Percentiles rank a stretch among this genome's conserved stretches.
Evolutionary conservation across 2,797 vertebrate species (phyloP).

Genomic region (Acanthurus tractus): DNA sequence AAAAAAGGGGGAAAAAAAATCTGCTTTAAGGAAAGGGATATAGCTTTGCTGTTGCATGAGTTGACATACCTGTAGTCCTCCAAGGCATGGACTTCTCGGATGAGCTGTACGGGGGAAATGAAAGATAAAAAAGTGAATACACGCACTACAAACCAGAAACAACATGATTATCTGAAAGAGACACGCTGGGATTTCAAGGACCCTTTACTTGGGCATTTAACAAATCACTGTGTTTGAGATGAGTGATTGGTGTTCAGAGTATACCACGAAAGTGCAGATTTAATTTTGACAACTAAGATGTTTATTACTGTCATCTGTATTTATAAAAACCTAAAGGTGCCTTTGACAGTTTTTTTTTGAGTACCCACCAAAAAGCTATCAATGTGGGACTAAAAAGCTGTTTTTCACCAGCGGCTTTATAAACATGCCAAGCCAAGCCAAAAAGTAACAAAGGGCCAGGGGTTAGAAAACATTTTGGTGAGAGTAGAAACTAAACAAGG

Average conservation of each 20-base stretch:
- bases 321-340: constrained; percentile 41
- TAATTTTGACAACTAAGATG: constrained; percentile 38
- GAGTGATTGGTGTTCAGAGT: constrained; percentile 13
- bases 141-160: constrained; percentile 14
- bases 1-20: constrained; percentile 2
- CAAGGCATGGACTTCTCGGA: constrained; percentile 99
- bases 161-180: constrained; percentile 40
- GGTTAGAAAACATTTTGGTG: constrained; percentile 23
- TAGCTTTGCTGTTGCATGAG: constrained; percentile 4
- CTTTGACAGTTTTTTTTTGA: constrained; percentile 44
- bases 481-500: constrained; percentile 30
- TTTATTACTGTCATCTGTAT: constrained; percentile 33
- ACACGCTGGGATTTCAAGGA: constrained; percentile 13
- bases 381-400: not conserved
- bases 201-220: constrained; percentile 14
- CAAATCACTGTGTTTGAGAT: constrained; percentile 30
- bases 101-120: constrained; percentile 86
- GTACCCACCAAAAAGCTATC: not conserved
- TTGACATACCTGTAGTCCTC: constrained; percentile 93
- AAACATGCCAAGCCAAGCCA: constrained; percentile 21
- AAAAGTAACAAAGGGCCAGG: constrained; percentile 21
- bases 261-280: not conserved
- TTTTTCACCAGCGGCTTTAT: constrained; percentile 30
- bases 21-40: too few relatives aligned
- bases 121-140: constrained; percentile 50